Evolutionary conservation across 1,140 invertebrate species (phyloP).

Genomic region (Eupeodes corollae): DNA sequence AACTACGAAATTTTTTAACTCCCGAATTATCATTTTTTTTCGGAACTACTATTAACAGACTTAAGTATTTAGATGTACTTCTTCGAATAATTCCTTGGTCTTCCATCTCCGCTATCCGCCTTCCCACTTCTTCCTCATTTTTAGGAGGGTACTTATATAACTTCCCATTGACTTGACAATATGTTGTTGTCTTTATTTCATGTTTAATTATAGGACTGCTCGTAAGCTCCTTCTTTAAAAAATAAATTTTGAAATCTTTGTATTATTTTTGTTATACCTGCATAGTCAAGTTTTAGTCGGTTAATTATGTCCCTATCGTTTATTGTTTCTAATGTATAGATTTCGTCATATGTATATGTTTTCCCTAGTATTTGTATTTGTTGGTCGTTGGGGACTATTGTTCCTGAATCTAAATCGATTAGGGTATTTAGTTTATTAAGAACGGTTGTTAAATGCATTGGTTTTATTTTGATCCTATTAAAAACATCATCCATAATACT

Average conservation of each 20-base stretch:
- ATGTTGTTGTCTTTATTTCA: too few relatives aligned
- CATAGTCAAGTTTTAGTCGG: not conserved
- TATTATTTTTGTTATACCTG: not conserved
- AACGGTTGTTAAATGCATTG: not conserved
- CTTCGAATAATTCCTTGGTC: constrained; percentile 31
- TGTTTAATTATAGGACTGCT: constrained; percentile 8
- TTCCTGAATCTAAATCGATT: not conserved
- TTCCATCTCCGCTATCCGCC: constrained; percentile 25
- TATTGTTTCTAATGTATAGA: not conserved
- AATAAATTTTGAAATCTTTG: constrained; percentile 2
- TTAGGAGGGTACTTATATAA: constrained; percentile 26
- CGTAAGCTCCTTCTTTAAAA: constrained; percentile 2
- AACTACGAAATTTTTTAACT: constrained; percentile 19
- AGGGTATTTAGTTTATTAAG: not conserved
- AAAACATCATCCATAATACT: not conserved
- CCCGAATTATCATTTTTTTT: constrained; percentile 14
- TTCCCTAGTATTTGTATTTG: not conserved
- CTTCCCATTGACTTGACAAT: constrained; percentile 18
- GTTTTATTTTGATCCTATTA: not conserved
- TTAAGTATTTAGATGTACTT: constrained; percentile 24
- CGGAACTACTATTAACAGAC: constrained; percentile 2
- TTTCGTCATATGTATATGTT: not conserved
- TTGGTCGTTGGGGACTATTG: not conserved
- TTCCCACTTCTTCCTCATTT: too few relatives aligned
- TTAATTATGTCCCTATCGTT: not conserved